Evolutionary conservation across 2,797 vertebrate genomes (phyloP).

Genomic region (Sebastes kiyomatsui): DNA sequence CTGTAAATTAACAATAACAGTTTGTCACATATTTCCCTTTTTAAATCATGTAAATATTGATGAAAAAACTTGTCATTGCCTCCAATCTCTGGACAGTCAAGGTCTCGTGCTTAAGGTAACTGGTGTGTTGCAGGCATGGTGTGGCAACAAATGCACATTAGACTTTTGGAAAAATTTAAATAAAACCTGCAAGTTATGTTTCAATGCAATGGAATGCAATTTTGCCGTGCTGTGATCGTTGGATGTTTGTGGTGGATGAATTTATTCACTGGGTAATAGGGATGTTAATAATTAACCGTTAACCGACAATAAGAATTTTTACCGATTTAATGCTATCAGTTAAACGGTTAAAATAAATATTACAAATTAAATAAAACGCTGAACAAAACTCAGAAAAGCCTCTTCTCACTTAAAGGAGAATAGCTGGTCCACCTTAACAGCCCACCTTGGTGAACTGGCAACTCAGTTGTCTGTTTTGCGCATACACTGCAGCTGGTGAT

Average conservation of each 20-base stretch:
- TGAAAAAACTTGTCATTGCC: conserved; percentile 30
- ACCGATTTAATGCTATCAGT: no score
- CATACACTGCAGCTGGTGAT: no score
- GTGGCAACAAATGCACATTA: conserved; percentile 3
- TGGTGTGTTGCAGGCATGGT: conserved; percentile 44
- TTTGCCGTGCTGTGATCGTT: conserved; percentile 12
- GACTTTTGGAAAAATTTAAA: not conserved
- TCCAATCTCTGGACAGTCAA: conserved; percentile 52
- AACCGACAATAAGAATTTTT: no score
- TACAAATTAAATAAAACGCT: no score
- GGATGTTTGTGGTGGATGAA: not conserved
- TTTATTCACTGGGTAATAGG: not conserved
- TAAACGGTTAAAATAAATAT: no score
- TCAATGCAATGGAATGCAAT: not conserved
- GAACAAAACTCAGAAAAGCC: no score
- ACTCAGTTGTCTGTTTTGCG: no score
- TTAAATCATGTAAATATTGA: not conserved
- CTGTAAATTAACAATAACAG: not conserved
- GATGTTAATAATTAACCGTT: no score
- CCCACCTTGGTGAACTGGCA: no score
- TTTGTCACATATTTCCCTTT: not conserved
- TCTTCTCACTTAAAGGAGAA: no score
- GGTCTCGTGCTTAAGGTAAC: conserved; percentile 68
- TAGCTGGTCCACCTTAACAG: no score
- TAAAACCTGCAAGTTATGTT: not conserved